Evolutionary conservation across 2,797 vertebrate species (phyloP).

Genomic region (Aselliscus stoliczkanus): DNA sequence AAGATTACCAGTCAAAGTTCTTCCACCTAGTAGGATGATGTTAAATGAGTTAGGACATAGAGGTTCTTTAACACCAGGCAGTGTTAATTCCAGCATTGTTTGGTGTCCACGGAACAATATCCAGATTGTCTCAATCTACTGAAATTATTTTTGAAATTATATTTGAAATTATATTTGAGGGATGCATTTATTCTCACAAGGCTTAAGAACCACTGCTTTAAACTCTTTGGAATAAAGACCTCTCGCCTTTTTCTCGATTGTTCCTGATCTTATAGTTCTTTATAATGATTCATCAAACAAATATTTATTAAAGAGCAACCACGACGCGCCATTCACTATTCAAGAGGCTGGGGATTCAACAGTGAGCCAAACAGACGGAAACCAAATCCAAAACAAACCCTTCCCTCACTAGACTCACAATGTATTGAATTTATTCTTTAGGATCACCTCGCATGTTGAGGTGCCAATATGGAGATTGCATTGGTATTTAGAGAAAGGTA

Average conservation of each 20-base stretch:
- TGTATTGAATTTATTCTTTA: not conserved
- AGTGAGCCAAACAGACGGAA: not conserved
- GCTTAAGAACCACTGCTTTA: not conserved
- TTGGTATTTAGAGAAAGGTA: not conserved
- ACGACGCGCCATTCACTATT: not conserved
- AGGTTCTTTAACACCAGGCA: not conserved
- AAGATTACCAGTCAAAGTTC: not conserved
- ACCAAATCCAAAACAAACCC: not conserved
- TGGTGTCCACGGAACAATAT: not conserved
- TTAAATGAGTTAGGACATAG: not conserved
- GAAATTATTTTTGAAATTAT: not conserved
- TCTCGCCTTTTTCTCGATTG: not conserved
- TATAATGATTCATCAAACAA: constrained; percentile 2
- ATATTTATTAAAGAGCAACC: not conserved
- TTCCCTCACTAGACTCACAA: not conserved
- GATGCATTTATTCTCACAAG: not conserved
- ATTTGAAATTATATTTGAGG: not conserved
- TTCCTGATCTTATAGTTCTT: not conserved
- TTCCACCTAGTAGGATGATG: not conserved
- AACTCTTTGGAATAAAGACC: not conserved
- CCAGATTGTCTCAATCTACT: not conserved
- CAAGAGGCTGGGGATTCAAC: not conserved
- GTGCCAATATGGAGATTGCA: not conserved
- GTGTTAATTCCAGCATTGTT: not conserved
- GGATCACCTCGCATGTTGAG: not conserved